A percentile compares a stretch with the other conserved stretches of the same genome.
Evolutionary conservation across 2,888 invertebrate genomes (phyloP).

Genomic region (Trissoscelio sp.): DNA sequence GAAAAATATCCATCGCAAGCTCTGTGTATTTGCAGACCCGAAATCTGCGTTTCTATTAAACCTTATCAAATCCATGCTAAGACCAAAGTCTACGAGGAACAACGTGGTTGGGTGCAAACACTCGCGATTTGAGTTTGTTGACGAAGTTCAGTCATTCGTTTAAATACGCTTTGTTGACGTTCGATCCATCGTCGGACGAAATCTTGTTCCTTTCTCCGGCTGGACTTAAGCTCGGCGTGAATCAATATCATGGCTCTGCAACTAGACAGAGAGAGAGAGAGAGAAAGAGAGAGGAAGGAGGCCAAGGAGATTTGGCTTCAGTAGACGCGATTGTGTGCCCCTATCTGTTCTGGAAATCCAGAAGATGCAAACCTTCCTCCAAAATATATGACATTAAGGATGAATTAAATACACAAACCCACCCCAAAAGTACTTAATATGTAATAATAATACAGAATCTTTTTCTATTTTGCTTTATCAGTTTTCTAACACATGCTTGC

Average conservation of each 20-base stretch:
- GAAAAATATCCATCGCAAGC: not conserved
- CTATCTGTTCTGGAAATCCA: slow-evolving; percentile 39
- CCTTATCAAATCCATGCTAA: slow-evolving; percentile 5
- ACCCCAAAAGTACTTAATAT: too few species aligned
- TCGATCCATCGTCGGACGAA: slow-evolving; percentile 26
- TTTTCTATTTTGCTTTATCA: too few species aligned
- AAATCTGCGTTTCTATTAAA: slow-evolving; percentile 17
- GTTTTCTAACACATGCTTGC: too few species aligned
- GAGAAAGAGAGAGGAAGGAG: slow-evolving; percentile 74
- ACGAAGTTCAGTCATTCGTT: slow-evolving; percentile 37
- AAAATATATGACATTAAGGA: too few species aligned
- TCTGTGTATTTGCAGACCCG: not conserved
- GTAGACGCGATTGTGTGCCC: slow-evolving; percentile 60
- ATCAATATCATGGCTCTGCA: slow-evolving; percentile 62
- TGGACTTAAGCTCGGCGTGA: slow-evolving; percentile 61
- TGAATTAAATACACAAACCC: too few species aligned
- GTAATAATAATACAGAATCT: too few species aligned
- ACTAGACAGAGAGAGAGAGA: slow-evolving; percentile 56
- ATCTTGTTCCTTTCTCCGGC: slow-evolving; percentile 40
- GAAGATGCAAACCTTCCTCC: slow-evolving; percentile 21
- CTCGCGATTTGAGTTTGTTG: slow-evolving; percentile 24
- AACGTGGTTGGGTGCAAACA: slow-evolving; percentile 17
- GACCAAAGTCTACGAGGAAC: not conserved
- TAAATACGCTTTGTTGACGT: slow-evolving; percentile 37
- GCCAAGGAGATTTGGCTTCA: slow-evolving; percentile 77